Percentiles rank a stretch among this genome's conserved stretches.
phyloP scores from a whole-genome alignment of 2,113 vertebrate genomes.

The Ornithorhynchus anatinus region DNA sequence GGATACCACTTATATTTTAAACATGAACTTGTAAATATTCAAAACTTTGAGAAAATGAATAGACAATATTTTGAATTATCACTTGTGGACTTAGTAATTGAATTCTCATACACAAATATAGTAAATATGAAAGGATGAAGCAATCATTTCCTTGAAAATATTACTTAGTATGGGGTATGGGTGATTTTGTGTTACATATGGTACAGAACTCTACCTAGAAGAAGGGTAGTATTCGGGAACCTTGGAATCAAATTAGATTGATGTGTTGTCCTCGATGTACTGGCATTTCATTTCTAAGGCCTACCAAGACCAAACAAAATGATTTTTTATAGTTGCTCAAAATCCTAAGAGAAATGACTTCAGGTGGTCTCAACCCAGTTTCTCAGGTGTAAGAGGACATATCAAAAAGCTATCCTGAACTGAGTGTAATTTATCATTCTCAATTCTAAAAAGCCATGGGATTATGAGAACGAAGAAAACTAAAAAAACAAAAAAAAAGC shows the following conservation, averaged over 20 bases:
- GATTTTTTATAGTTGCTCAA: conserved; percentile 78
- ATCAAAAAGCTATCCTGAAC: conserved; percentile 69
- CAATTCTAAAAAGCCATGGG: conserved; percentile 52
- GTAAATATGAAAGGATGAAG: conserved; percentile 20
- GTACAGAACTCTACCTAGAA: conserved; percentile 38
- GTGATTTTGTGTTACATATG: conserved; percentile 32
- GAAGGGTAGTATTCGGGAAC: conserved; percentile 48
- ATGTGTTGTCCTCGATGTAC: conserved; percentile 70
- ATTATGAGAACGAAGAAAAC: conserved; percentile 50
- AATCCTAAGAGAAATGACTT: conserved; percentile 75
- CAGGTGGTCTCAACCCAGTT: conserved; percentile 69
- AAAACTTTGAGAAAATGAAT: neutral
- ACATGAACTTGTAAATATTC: neutral
- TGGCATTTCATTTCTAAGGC: conserved; percentile 80
- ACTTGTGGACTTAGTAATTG: no score
- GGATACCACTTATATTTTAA: rapidly evolving
- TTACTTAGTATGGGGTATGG: conserved; percentile 15
- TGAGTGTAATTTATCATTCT: conserved; percentile 73
- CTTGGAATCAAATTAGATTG: conserved; percentile 77
- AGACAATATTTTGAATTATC: neutral
- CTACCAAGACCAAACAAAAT: conserved; percentile 74
- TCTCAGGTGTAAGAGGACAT: conserved; percentile 63
- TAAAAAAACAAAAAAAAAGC: neutral
- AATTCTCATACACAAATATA: neutral
- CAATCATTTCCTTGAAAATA: neutral